These are phyloP conservation scores for Anastrepha obliqua DNA, from an alignment of 1,140 invertebrate genomes.

Conservation along the genomic window DNA sequence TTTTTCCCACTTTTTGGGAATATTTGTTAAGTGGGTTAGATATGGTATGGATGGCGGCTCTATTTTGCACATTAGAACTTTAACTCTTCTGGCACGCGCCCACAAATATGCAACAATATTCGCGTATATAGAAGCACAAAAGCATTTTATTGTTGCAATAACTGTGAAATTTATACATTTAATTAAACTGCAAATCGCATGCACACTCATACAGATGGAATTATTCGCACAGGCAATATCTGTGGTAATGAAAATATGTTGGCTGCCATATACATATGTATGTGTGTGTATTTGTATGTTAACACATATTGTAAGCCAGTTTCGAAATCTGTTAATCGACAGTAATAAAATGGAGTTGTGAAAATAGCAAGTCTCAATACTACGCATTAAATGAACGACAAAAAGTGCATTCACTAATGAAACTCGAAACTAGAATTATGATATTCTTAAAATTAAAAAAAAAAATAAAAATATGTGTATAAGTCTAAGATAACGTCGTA, in stretches of 20 bases:
- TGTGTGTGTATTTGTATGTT: not conserved
- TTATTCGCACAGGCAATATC: not conserved
- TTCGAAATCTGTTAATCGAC: not conserved
- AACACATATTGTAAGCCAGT: not conserved
- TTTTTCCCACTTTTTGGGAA: not conserved
- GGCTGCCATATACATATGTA: not conserved
- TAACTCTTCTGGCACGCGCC: slow-evolving; percentile 1
- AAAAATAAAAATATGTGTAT: too few relatives aligned
- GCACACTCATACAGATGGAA: slow-evolving; percentile 1
- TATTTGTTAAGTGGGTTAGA: not conserved
- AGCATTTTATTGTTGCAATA: slow-evolving; percentile 30
- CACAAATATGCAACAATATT: slow-evolving; percentile 42
- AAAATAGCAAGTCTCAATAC: too few relatives aligned
- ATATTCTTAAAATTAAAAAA: too few relatives aligned
- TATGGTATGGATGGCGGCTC: too few relatives aligned
- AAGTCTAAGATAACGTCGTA: too few relatives aligned
- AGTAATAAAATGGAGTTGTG: too few relatives aligned
- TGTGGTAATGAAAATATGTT: slow-evolving; percentile 27
- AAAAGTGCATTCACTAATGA: too few relatives aligned
- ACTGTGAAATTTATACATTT: slow-evolving; percentile 41
- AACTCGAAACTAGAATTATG: too few relatives aligned
- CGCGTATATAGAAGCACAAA: not conserved
- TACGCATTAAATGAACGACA: too few relatives aligned
- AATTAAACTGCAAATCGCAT: slow-evolving; percentile 44
- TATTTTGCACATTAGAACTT: not conserved